Evolutionary conservation across 1,140 invertebrate genomes (phyloP), one percentile per base, ranked within the genome.

Genomic region (Conus betulinus): DNA sequence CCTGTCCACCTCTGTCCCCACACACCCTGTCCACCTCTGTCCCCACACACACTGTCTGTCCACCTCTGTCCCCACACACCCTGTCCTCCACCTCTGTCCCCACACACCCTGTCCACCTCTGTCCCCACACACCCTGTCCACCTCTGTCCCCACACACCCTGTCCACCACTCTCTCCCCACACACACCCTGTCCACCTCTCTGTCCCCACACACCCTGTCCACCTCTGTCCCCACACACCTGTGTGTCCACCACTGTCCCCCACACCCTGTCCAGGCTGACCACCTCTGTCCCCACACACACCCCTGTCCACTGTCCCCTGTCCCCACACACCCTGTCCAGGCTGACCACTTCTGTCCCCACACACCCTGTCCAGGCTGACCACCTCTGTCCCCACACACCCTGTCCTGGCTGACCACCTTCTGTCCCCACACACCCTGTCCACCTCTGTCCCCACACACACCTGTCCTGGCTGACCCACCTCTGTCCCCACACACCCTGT

Each of bases 271-370:
- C 15, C 89, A 95, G 94, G 92, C 93, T 0, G 87, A 87, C 10
- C 89, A 92, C 27, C n/a, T n/a, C n/a, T n/a, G n/a, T n/a, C n/a
- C n/a, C n/a, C n/a, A n/a, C n/a, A n/a, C n/a, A n/a, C n/a, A n/a
- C n/a, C n/a, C 0, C 71, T n/a, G 8, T 25, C 57, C 57, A 60
- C 8, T 4, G n/a, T n/a, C n/a, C n/a, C 4, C 57, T 8, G 8
- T 8, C 57, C 8, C 8, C 57, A 60, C 57, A 15, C 15, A 11
- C 57, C 67, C 67, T 20, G 6, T n/a, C 15, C 89, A 95, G 94
- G 92, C 93, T 0, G 87, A 87, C 10, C 89, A 92, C 27, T 95
- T n/a, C n/a, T n/a, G n/a, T n/a, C n/a, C n/a, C n/a, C n/a, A n/a
- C n/a, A n/a, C n/a, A n/a, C n/a, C n/a, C n/a, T n/a, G n/a, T n/a